Percentiles rank a stretch among this genome's conserved stretches.
These are phyloP conservation scores for Macrochelys suwanniensis DNA, from an alignment of 2,797 vertebrate genomes.

Conservation along the genomic window DNA sequence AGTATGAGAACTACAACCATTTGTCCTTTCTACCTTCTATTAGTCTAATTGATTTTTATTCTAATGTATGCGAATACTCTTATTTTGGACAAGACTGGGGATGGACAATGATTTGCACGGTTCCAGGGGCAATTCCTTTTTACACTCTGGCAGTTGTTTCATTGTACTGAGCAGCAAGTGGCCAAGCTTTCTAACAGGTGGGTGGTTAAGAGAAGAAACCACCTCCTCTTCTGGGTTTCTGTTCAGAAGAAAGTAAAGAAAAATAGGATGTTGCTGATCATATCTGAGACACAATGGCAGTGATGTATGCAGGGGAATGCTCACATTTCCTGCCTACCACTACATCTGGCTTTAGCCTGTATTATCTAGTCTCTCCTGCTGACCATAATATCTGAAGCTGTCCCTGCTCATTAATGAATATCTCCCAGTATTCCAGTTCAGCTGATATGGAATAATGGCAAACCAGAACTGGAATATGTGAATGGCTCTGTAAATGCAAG, in stretches of 20 bases:
- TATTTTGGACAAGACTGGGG: neutral
- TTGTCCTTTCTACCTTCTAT: neutral
- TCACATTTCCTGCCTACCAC: neutral
- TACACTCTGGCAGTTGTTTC: neutral
- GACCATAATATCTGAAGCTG: neutral
- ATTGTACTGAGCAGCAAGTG: neutral
- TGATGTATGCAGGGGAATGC: neutral
- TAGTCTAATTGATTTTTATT: neutral
- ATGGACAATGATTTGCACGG: neutral
- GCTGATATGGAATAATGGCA: neutral
- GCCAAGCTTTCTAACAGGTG: neutral
- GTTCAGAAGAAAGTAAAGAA: neutral
- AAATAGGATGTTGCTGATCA: neutral
- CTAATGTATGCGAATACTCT: neutral
- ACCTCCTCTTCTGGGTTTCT: neutral
- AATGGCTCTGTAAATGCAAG: neutral
- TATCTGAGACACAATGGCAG: neutral
- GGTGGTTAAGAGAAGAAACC: neutral
- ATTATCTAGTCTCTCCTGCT: neutral
- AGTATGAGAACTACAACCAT: neutral
- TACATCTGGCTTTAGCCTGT: accelerated
- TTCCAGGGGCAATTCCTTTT: neutral
- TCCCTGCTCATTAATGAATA: neutral
- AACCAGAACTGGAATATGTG: neutral
- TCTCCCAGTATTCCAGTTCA: neutral